phyloP scores from a whole-genome alignment of 2,888 invertebrate species.

The Cheilosia vulpina region DNA sequence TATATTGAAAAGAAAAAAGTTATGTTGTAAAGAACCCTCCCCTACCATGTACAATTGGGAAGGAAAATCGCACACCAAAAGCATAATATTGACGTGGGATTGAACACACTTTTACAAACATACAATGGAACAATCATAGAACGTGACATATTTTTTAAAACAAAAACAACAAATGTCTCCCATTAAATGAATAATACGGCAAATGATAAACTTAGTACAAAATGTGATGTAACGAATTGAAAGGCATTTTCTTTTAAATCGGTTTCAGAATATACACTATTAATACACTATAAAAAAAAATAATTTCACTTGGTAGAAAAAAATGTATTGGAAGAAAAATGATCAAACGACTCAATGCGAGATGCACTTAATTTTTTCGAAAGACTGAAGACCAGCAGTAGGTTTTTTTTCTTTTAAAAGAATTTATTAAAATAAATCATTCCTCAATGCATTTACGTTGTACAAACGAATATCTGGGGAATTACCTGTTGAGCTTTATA shows the following conservation, averaged over 20 bases:
- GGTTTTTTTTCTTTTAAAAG: neutral
- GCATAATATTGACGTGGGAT: neutral
- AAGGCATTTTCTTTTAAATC: neutral
- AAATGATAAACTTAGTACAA: neutral
- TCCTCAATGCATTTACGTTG: conserved; percentile 1
- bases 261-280: neutral
- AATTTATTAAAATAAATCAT: neutral
- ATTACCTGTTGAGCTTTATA: conserved; percentile 22
- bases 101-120: neutral
- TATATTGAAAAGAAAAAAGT: neutral
- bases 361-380: conserved; percentile 12
- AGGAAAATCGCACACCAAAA: neutral
- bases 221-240: neutral
- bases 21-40: neutral
- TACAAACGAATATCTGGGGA: conserved; percentile 6
- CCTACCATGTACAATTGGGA: neutral
- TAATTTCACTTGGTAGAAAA: neutral
- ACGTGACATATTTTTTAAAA: neutral
- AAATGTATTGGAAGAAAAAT: neutral
- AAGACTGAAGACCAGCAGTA: neutral
- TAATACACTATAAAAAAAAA: neutral
- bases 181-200: neutral
- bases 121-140: neutral
- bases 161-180: neutral
- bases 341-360: neutral